Evolutionary conservation across 1,140 invertebrate species (phyloP).

Genomic region (Zaprionus davidi): DNA sequence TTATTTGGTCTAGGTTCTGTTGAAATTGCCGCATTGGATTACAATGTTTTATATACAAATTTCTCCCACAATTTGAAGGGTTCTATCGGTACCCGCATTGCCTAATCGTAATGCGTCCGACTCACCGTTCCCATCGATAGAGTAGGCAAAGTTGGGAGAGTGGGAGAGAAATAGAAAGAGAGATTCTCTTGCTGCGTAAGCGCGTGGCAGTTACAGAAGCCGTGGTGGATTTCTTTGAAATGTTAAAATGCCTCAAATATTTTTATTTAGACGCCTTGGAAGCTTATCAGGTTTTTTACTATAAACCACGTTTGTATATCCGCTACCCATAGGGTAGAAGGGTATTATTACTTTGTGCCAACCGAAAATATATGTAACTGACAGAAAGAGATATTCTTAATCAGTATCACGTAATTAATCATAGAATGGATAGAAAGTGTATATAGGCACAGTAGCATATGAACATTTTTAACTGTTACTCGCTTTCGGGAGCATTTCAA

Average conservation of each 20-base stretch:
- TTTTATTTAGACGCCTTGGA: too few relatives aligned
- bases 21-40: slow-evolving; percentile 73
- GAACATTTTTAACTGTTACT: too few relatives aligned
- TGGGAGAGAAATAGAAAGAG: neutral
- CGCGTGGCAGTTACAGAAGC: slow-evolving; percentile 55
- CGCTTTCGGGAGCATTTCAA: too few relatives aligned
- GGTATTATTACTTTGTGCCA: neutral
- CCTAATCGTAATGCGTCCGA: slow-evolving; percentile 37
- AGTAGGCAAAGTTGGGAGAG: neutral
- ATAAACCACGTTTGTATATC: too few relatives aligned
- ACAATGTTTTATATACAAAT: slow-evolving; percentile 37
- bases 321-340: too few relatives aligned
- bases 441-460: too few relatives aligned
- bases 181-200: slow-evolving; percentile 1
- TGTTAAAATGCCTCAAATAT: neutral
- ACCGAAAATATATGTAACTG: neutral
- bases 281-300: too few relatives aligned
- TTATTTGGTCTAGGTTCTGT: slow-evolving; percentile 60
- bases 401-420: too few relatives aligned
- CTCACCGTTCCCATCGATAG: slow-evolving; percentile 5
- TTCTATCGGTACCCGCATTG: slow-evolving; percentile 42
- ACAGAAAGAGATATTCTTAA: too few relatives aligned
- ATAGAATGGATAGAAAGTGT: too few relatives aligned
- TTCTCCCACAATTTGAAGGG: slow-evolving; percentile 63
- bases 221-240: neutral